These are phyloP conservation scores for Pyrgilauda ruficollis DNA, from an alignment of 2,113 vertebrate genomes.

Conservation along the genomic window DNA sequence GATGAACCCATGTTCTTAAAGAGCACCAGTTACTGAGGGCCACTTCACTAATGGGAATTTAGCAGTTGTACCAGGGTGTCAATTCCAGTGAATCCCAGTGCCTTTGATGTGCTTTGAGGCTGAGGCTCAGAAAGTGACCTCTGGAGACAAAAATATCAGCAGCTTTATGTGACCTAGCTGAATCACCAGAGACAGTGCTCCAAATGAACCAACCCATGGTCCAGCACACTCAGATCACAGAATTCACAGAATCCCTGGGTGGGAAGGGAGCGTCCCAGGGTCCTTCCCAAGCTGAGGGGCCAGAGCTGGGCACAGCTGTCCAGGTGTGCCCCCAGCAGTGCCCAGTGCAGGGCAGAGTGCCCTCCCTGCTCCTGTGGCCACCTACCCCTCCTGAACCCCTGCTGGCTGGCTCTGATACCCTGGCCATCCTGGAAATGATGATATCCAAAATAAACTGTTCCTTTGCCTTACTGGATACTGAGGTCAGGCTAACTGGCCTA, in stretches of 20 bases:
- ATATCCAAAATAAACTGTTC: background rate
- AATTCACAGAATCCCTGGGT: background rate
- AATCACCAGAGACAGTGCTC: background rate
- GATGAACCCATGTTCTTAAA: background rate
- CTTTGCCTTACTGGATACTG: fast-evolving
- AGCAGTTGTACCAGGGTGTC: background rate
- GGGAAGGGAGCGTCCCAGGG: fast-evolving
- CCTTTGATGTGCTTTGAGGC: background rate
- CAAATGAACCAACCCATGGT: background rate
- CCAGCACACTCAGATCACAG: background rate
- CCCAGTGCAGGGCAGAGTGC: fast-evolving
- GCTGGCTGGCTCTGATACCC: background rate
- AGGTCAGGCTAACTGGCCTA: background rate
- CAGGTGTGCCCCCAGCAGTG: fast-evolving
- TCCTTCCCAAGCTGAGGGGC: background rate
- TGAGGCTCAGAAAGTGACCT: background rate
- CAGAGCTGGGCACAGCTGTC: background rate
- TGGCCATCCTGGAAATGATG: background rate
- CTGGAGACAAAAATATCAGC: background rate
- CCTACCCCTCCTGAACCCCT: background rate
- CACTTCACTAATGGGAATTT: background rate
- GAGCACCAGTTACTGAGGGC: background rate
- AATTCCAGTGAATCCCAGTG: background rate
- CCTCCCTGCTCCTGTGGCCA: background rate
- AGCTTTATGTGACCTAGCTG: background rate